phyloP scores from a whole-genome alignment of 2,888 invertebrate species.

The Gnatocerus cornutus region DNA sequence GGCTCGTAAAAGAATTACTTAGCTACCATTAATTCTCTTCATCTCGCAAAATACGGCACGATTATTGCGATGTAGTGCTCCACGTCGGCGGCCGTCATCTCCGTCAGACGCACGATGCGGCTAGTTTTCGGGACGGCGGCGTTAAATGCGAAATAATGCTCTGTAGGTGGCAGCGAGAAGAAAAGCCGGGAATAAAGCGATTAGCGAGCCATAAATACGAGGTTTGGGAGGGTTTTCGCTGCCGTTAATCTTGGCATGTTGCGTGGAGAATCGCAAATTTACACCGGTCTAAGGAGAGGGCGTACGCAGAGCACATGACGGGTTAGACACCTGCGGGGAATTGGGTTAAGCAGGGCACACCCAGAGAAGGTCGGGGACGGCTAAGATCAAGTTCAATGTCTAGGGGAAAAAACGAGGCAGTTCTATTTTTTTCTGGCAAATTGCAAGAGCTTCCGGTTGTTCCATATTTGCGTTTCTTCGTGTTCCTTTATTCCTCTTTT shows the following conservation, averaged over 20 bases:
- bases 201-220: slow-evolving; percentile 63
- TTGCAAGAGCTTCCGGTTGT: no score
- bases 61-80: slow-evolving; percentile 37
- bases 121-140: slow-evolving; percentile 16
- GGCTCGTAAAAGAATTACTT: slow-evolving; percentile 61
- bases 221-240: slow-evolving; percentile 55
- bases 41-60: slow-evolving; percentile 62
- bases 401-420: not conserved
- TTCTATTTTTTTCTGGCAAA: no score
- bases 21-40: slow-evolving; percentile 63
- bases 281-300: slow-evolving; percentile 16
- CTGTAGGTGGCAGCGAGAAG: slow-evolving; percentile 62
- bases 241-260: slow-evolving; percentile 54
- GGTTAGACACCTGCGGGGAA: slow-evolving; percentile 15
- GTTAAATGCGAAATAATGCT: slow-evolving; percentile 62
- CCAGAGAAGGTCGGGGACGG: not conserved
- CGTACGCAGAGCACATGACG: slow-evolving; percentile 20
- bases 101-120: not conserved
- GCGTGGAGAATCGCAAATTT: slow-evolving; percentile 53
- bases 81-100: slow-evolving; percentile 17
- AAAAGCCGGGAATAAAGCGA: slow-evolving; percentile 63
- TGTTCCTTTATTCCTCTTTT: no score
- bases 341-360: slow-evolving; percentile 19
- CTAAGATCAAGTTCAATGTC: not conserved
- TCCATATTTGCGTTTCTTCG: no score